Conservation (phyloP, 2,113 vertebrate genomes). For the Mellivora capensis region DNA sequence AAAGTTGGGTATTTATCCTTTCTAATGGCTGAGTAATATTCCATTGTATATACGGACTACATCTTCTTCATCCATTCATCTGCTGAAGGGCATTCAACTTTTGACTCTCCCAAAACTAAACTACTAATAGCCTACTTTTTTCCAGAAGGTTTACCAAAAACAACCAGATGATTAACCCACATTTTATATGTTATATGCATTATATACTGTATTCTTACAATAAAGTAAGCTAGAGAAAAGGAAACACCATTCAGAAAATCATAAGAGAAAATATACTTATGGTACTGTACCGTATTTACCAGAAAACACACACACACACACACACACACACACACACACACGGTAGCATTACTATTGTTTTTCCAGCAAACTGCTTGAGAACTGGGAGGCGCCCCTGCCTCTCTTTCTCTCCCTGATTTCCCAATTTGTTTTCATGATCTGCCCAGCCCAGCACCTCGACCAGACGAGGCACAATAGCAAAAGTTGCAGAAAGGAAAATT, state of each 20-base stretch:
- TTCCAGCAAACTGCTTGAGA: not conserved
- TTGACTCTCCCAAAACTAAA: not conserved
- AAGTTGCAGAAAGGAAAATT: conserved; percentile 38
- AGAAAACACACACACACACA: no score
- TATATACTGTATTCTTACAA: not conserved
- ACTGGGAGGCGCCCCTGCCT: not conserved
- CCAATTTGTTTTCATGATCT: conserved; percentile 59
- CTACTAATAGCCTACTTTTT: not conserved
- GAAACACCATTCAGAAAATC: not conserved
- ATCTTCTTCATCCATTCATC: no score
- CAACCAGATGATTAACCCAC: not conserved
- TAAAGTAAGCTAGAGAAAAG: not conserved
- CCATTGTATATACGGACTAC: no score
- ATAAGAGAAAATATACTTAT: not conserved
- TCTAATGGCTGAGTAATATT: no score
- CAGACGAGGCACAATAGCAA: not conserved
- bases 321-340: no score
- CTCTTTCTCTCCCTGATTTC: conserved; percentile 1
- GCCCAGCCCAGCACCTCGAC: not conserved
- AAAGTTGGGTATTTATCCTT: no score
- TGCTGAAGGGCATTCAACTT: not conserved
- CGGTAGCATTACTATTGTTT: not conserved
- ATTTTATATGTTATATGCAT: not conserved
- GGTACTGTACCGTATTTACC: not conserved
- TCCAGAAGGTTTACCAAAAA: not conserved